Percentiles rank a stretch among this genome's conserved stretches.
phyloP scores from a whole-genome alignment of 2,797 vertebrate genomes.

The Darevskia nairensis region DNA sequence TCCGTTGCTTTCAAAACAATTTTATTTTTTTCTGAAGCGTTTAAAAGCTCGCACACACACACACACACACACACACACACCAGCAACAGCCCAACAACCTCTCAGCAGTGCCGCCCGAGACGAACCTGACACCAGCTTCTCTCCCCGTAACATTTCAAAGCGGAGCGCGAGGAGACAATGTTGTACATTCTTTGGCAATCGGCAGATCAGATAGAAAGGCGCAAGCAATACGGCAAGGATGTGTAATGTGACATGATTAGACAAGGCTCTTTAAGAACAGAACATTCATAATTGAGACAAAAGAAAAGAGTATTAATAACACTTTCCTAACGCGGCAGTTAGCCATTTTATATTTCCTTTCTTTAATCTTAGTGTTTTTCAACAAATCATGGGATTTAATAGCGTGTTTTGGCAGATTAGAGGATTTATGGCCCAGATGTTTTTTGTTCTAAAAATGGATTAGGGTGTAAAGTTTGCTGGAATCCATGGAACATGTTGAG shows the following conservation, averaged over 20 bases:
- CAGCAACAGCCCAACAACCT: constrained; percentile 40
- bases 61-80: neutral
- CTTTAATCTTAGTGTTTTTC: constrained; percentile 99
- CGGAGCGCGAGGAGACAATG: constrained; percentile 67
- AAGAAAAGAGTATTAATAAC: constrained; percentile 91
- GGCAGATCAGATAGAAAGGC: constrained; percentile 83
- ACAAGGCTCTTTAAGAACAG: constrained; percentile 96
- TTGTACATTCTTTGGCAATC: constrained; percentile 78
- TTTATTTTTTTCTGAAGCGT: neutral
- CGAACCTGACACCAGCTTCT: constrained; percentile 75
- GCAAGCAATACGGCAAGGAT: constrained; percentile 85
- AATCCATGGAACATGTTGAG: constrained; percentile 87
- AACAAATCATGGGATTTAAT: constrained; percentile 99
- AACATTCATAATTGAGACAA: constrained; percentile 90
- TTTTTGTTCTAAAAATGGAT: constrained; percentile 99
- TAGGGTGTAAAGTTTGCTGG: constrained; percentile 94
- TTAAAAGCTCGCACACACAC: neutral
- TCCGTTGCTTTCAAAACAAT: neutral
- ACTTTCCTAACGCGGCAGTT: constrained; percentile 86
- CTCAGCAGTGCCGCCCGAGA: constrained; percentile 47
- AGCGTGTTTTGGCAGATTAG: constrained; percentile 94
- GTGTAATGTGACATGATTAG: constrained; percentile 96
- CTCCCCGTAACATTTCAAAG: constrained; percentile 72
- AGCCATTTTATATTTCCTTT: constrained; percentile 93
- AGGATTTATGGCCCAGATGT: constrained; percentile 98